Percentiles rank a stretch among this genome's conserved stretches.
These are phyloP conservation scores for Drosophila setifemur DNA, from an alignment of 1,140 invertebrate genomes.

Conservation along the genomic window DNA sequence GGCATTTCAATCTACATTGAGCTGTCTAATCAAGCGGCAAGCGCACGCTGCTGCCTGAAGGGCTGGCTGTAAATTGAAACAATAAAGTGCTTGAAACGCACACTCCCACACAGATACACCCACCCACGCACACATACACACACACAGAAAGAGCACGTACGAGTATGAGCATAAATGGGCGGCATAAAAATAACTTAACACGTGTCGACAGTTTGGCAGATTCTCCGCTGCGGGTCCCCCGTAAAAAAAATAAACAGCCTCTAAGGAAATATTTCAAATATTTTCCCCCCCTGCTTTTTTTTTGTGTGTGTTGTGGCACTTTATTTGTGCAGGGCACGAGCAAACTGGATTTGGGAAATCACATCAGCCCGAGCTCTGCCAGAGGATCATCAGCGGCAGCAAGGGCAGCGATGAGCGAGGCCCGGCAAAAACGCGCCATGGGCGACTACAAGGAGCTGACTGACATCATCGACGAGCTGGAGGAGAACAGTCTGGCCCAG, in stretches of 20 bases:
- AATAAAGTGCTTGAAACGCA: conserved; percentile 75
- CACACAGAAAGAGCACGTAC: conserved; percentile 43
- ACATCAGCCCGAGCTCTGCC: conserved; percentile 47
- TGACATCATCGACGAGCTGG: conserved; percentile 76
- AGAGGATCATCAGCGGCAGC: conserved; percentile 24
- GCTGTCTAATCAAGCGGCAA: conserved; percentile 76
- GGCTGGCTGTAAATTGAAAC: conserved; percentile 73
- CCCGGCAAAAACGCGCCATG: conserved; percentile 70
- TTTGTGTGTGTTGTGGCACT: conserved; percentile 49
- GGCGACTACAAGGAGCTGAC: conserved; percentile 74
- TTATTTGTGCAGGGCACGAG: conserved; percentile 68
- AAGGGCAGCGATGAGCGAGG: conserved; percentile 28
- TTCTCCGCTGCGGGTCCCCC: conserved; percentile 23
- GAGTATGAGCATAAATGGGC: conserved; percentile 73
- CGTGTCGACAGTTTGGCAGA: conserved; percentile 76
- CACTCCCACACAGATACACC: conserved; percentile 24
- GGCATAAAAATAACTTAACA: conserved; percentile 81
- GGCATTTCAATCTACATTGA: conserved; percentile 78
- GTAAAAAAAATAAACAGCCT: conserved; percentile 23
- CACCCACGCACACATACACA: not conserved
- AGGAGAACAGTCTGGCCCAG: conserved; percentile 64
- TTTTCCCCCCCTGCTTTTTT: conserved; percentile 33
- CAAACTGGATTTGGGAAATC: conserved; percentile 77
- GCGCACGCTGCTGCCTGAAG: conserved; percentile 57
- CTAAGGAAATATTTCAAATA: conserved; percentile 70